These are phyloP conservation scores for Chydorus sphaericus DNA, from an alignment of 2,888 invertebrate genomes.

Conservation along the genomic window DNA sequence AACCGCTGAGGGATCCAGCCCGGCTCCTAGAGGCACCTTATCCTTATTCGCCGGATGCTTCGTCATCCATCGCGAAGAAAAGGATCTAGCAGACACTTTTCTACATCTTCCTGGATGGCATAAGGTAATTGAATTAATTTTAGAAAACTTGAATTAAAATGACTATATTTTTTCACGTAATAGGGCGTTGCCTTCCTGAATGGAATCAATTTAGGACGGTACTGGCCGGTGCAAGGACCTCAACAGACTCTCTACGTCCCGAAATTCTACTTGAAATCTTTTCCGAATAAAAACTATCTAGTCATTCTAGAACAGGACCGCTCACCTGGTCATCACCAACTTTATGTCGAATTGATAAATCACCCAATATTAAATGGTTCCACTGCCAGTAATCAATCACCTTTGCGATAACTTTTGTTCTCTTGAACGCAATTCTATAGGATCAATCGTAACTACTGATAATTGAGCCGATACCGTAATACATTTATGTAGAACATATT, in stretches of 20 bases:
- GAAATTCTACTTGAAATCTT: slow-evolving; percentile 11
- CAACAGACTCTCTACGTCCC: slow-evolving; percentile 36
- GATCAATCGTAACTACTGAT: no score
- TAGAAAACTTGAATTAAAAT: no score
- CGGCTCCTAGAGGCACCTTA: slow-evolving; percentile 15
- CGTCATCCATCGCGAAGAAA: slow-evolving; percentile 19
- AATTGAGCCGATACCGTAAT: no score
- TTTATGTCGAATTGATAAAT: slow-evolving; percentile 16
- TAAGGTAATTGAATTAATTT: no score
- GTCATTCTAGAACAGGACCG: slow-evolving; percentile 28
- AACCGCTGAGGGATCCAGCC: slow-evolving; percentile 3
- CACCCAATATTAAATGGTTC: slow-evolving; percentile 10
- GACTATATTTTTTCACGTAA: slow-evolving; percentile 15
- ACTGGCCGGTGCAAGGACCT: slow-evolving; percentile 40
- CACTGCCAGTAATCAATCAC: no score
- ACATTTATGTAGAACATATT: no score
- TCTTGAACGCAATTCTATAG: no score
- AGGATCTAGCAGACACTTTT: slow-evolving; percentile 27
- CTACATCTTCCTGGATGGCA: slow-evolving; percentile 30
- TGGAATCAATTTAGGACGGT: slow-evolving; percentile 37
- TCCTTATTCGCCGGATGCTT: slow-evolving; percentile 28
- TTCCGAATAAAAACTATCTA: slow-evolving; percentile 22
- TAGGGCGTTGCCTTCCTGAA: slow-evolving; percentile 37
- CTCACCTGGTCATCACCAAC: slow-evolving; percentile 21
- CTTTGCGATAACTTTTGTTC: no score